Base-by-base conservation (phyloP, 2,888 invertebrate species). In the Zhuqinia jingwanae region DNA sequence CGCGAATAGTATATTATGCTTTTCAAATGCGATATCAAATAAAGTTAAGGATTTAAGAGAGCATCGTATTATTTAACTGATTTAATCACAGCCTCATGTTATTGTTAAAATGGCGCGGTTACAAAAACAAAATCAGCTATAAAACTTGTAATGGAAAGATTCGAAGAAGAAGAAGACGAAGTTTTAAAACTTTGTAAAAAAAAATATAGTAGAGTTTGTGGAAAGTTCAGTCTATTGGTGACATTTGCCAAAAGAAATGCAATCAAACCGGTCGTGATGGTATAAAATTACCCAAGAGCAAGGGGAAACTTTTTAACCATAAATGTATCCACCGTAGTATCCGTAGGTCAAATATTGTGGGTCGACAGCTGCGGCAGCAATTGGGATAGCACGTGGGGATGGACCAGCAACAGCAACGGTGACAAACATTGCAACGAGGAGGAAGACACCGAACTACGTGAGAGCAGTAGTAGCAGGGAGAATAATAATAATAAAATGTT, bases 401-500 rank as follows among this genome's bases (percentile, higher is more conserved):
- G 81, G 68, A 30, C 68, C 81, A 58, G 81, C 81, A 58, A 50
- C n/a, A 58, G 73, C 81, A 25, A 70, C 22, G 25, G 81, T 60
- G 15, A 81, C 73, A 53, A 81, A 58, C 81, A 81, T 81, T 42
- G 70, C 81, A 22, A 80, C 80, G 17, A 80, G 58, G 56, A 80
- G 70, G 58, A 80, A 70, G 42, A 80, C 80, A 70, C 56, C 80
- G 17, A 80, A 80, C 80, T 68, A 45, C 45, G 11, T 47, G 25
- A 47, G 22, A 20, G 20, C 36, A 13, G 36, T 36, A n/a, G n/a
- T n/a, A n/a, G 30, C 27, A 30, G n/a, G 11, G 45, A 70, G 25
- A 73, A 73, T 22, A 13, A 27, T 42, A 58, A 27, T 56, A 30
- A 76, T 36, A 42, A 36, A 15, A 58, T 58, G 76, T 76, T 17